These are phyloP conservation scores for Malacoraja senta DNA, from an alignment of 2,797 vertebrate genomes.

Conservation along the genomic window DNA sequence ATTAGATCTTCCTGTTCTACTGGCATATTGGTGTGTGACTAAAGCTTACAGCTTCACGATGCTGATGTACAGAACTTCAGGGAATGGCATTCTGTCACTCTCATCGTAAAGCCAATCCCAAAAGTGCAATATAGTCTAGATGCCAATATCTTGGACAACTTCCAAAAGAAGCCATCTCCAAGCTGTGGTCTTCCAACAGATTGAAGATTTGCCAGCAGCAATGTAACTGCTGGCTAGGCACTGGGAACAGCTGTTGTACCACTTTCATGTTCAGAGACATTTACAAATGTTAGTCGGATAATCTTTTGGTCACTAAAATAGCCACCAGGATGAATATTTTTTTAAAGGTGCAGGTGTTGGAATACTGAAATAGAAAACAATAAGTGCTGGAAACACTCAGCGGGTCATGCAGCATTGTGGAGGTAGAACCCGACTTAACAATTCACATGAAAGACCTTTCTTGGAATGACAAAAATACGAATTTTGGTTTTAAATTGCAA, in stretches of 20 bases:
- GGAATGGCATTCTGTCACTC: background rate
- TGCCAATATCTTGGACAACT: background rate
- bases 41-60: background rate
- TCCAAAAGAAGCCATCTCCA: slow-evolving; percentile 23
- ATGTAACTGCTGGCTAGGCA: background rate
- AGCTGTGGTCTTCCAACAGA: background rate
- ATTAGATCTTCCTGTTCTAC: too few species aligned
- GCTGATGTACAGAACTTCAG: background rate
- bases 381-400: too few species aligned
- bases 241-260: background rate
- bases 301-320: background rate
- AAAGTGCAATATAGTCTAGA: background rate
- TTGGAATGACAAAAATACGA: too few species aligned
- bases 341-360: too few species aligned
- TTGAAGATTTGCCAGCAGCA: slow-evolving; percentile 19
- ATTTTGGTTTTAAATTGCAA: too few species aligned
- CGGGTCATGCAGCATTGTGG: too few species aligned
- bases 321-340: background rate
- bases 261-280: background rate
- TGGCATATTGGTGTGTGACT: background rate
- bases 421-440: too few species aligned
- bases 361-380: too few species aligned
- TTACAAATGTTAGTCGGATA: background rate
- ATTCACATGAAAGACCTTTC: too few species aligned
- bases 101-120: background rate